Base-by-base conservation (phyloP, 2,888 invertebrate genomes). In the Cremastobaeus sp. region DNA sequence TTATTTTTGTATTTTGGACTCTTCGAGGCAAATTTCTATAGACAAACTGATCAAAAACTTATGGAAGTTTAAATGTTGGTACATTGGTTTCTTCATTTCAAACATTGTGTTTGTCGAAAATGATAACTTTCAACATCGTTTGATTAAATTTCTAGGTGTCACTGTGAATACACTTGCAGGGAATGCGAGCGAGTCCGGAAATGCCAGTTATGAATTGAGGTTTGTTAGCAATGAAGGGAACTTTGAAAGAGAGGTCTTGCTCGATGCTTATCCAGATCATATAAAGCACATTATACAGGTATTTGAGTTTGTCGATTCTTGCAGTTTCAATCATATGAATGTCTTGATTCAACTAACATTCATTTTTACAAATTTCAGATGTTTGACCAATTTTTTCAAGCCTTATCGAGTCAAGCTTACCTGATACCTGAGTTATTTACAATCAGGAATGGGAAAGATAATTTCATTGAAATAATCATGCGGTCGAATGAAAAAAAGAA, bases 31-130 rank as follows among this genome's bases (percentile, higher is more conserved):
- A 25, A 37, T 57, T 25, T 3, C 57, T 2, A 9, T 50, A 3
- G 30, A 57, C 6, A 47, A 64, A 4, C 4, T 70, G 3, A 30
- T 32, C 5, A 70, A 64, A 43, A 48, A 50, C 2, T 1, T 5
- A 3, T 70, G 70, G 70, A 62, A 47, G 37, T 70, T 70, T 30
- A 70, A 55, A 48, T 70, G 70, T 70, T 0, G 25, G 62, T 28
- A 21, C 37, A 37, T 25, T 25, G 8, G 4, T 21, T 21, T 43
- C 9, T 11, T 43, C 12, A 9, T 32, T 3, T n/a, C n/a, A n/a
- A n/a, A n/a, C n/a, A n/a, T n/a, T n/a, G n/a, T n/a, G n/a, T n/a
- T n/a, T n/a, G n/a, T n/a, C n/a, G n/a, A n/a, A n/a, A n/a, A n/a
- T n/a, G n/a, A n/a, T n/a, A n/a, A n/a, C n/a, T n/a, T n/a, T n/a